A percentile compares a stretch with the other conserved stretches of the same genome.
These are phyloP conservation scores for Hydriomena furcata DNA, from an alignment of 2,888 invertebrate species.

Conservation along the genomic window DNA sequence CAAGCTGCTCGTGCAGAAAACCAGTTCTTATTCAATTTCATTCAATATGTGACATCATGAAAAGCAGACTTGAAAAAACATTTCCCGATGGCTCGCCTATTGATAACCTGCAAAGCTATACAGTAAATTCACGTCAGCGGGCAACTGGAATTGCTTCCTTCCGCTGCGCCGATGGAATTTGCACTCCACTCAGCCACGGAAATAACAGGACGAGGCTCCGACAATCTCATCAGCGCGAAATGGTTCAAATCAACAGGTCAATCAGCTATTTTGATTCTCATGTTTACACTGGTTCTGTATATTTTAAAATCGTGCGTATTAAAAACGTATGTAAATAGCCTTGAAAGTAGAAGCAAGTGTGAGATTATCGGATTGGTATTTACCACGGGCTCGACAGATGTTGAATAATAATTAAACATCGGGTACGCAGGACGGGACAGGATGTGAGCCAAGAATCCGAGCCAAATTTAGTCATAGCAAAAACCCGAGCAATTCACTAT, in stretches of 20 bases:
- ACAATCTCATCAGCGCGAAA: conserved; percentile 69
- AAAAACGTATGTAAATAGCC: conserved; percentile 22
- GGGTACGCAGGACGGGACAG: conserved; percentile 63
- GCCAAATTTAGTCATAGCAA: conserved; percentile 58
- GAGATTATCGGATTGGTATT: conserved; percentile 18
- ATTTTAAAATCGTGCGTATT: conserved; percentile 21
- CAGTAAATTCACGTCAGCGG: conserved; percentile 60
- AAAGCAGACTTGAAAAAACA: conserved; percentile 6
- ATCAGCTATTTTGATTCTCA: conserved; percentile 39
- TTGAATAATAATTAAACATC: conserved; percentile 59
- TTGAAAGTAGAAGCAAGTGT: conserved; percentile 19
- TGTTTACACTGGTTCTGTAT: conserved; percentile 14
- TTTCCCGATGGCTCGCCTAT: conserved; percentile 10
- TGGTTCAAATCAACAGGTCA: conserved; percentile 76
- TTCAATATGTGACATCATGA: background rate
- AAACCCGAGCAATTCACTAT: conserved; percentile 48
- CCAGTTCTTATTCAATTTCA: background rate
- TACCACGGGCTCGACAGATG: conserved; percentile 58
- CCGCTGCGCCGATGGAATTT: conserved; percentile 53
- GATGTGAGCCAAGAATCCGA: conserved; percentile 65
- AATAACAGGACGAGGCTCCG: conserved; percentile 72
- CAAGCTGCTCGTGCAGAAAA: no score
- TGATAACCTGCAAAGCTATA: conserved; percentile 32
- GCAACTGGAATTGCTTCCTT: conserved; percentile 75
- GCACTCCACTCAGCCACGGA: conserved; percentile 58